These are phyloP conservation scores for Anguilla rostrata DNA, from an alignment of 2,113 vertebrate genomes.

Conservation along the genomic window DNA sequence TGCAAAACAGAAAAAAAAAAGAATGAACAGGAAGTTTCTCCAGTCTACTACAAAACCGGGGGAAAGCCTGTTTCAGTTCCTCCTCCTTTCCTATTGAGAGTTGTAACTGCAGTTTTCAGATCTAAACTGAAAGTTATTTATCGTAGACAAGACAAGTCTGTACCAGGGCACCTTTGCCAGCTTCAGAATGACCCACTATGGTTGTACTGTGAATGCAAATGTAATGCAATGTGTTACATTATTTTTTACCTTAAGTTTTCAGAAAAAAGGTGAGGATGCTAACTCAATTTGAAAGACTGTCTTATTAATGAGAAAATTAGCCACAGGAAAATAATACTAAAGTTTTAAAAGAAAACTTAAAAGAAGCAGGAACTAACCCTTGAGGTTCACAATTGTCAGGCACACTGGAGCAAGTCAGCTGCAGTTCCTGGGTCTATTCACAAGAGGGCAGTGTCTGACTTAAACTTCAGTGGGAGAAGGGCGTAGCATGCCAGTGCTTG, in stretches of 20 bases:
- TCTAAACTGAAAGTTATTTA: background rate
- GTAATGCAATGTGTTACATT: background rate
- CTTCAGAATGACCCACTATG: background rate
- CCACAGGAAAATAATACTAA: background rate
- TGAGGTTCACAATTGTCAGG: background rate
- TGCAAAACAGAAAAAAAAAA: background rate
- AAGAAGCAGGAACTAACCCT: background rate
- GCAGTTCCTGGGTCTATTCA: constrained; percentile 42
- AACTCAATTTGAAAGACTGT: background rate
- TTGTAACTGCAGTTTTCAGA: background rate
- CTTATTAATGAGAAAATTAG: background rate
- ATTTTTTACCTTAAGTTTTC: background rate
- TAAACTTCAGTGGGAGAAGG: background rate
- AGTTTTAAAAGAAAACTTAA: background rate
- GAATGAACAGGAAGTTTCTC: background rate
- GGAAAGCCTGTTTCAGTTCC: background rate
- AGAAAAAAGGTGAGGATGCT: background rate
- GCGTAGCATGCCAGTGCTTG: constrained; percentile 21
- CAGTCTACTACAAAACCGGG: background rate
- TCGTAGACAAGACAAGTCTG: background rate
- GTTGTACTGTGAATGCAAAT: background rate
- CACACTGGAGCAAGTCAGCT: background rate
- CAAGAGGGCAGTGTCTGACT: constrained; percentile 49
- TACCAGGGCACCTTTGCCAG: background rate
- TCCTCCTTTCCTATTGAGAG: background rate